Evolutionary conservation across 1,140 invertebrate species (phyloP).

Genomic region (Pissodes strobi): DNA sequence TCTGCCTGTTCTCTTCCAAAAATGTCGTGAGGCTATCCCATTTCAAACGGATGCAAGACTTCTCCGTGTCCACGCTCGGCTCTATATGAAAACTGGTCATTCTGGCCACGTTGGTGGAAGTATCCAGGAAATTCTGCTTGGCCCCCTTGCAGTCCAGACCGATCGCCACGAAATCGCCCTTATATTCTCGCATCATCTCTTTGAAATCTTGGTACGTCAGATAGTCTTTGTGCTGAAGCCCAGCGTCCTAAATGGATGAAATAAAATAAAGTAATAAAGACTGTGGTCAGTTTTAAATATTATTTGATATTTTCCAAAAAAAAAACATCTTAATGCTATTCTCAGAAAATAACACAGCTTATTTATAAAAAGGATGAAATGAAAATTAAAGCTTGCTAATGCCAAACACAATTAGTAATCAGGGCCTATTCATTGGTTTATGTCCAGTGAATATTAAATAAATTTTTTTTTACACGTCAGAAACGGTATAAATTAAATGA

Average conservation of each 20-base stretch:
- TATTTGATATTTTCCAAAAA: background rate
- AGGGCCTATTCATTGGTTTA: too few species aligned
- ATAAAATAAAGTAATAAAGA: too few species aligned
- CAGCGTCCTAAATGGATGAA: constrained; percentile 72
- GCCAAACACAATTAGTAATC: too few species aligned
- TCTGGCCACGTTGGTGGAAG: constrained; percentile 88
- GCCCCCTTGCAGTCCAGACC: constrained; percentile 90
- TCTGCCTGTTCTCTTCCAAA: constrained; percentile 97
- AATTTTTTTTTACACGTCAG: too few species aligned
- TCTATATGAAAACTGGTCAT: constrained; percentile 95
- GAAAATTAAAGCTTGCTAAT: too few species aligned
- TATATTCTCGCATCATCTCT: constrained; percentile 95
- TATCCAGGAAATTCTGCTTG: constrained; percentile 93
- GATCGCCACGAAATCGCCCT: constrained; percentile 94
- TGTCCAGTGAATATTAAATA: too few species aligned
- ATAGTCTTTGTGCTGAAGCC: constrained; percentile 87
- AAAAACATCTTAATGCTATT: too few species aligned
- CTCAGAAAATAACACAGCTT: too few species aligned
- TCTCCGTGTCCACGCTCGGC: constrained; percentile 72
- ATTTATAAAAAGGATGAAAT: too few species aligned
- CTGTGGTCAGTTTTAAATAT: constrained; percentile 74
- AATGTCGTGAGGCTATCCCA: constrained; percentile 89
- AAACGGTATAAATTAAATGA: too few species aligned
- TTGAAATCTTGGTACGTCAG: constrained; percentile 96
- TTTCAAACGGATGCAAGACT: constrained; percentile 74